Evolutionary conservation across 2,797 vertebrate species (phyloP).

Genomic region (Lerista edwardsae): DNA sequence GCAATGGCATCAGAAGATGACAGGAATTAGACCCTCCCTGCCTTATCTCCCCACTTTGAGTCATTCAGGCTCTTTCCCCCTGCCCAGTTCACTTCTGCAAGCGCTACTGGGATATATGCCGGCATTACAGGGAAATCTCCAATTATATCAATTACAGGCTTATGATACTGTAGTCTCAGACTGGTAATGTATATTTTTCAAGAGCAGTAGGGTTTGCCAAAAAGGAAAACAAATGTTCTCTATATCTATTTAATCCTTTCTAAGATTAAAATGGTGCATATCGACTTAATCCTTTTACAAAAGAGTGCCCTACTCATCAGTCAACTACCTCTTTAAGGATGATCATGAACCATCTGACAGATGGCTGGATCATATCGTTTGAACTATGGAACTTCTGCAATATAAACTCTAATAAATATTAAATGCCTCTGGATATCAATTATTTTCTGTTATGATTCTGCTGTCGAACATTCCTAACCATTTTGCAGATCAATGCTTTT

Average conservation of each 20-base stretch:
- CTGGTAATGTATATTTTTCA: not conserved
- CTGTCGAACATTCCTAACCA: conserved; percentile 8
- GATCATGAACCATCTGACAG: conserved; percentile 4
- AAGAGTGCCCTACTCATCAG: not conserved
- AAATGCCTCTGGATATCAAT: not conserved
- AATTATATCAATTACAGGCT: not conserved
- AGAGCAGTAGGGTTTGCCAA: not conserved
- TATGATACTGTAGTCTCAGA: not conserved
- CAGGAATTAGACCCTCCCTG: too few relatives aligned
- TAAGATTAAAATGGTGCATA: conserved; percentile 10
- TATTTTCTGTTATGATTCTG: not conserved
- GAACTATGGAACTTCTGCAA: not conserved
- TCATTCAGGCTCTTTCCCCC: too few relatives aligned
- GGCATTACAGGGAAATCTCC: conserved; percentile 15
- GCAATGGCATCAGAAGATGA: too few relatives aligned
- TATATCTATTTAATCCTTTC: not conserved
- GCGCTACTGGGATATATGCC: too few relatives aligned
- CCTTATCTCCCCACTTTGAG: too few relatives aligned
- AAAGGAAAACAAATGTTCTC: not conserved
- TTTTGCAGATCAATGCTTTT: conserved; percentile 7
- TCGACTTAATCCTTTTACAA: not conserved
- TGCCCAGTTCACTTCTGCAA: too few relatives aligned
- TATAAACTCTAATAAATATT: not conserved
- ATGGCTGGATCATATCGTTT: not conserved
- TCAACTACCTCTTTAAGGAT: not conserved